Evolutionary conservation across 2,888 invertebrate species (phyloP), one percentile per base, ranked within the genome.

Genomic region (Drosophila phalerata): DNA sequence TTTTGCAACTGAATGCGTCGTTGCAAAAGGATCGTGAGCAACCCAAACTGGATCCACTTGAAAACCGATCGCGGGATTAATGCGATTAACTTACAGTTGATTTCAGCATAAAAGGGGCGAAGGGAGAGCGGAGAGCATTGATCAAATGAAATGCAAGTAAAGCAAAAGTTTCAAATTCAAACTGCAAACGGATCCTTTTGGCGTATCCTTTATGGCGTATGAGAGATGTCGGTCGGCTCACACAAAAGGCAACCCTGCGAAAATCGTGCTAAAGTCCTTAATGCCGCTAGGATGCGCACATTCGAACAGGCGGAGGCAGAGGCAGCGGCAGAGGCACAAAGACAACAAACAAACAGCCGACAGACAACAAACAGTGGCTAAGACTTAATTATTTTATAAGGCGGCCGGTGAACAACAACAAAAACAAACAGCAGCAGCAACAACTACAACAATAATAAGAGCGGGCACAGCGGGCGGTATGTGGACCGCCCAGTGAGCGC

Each of bases 11-110:
- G 79, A 81, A 67, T 81, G 70, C 63, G 38, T 64, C 28, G 68
- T 68, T 49, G 65, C 66, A 75, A 84, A 77, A 65, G 83, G 68
- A 77, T 64, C 61, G 28, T 22, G 56, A 17, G 48, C 45, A 53
- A 42, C 42, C 15, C 45, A 47, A 51, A 48, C 51, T 34, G 65
- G 64, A 63, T 65, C 66, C 69, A 84, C 87, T 86, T 84, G 89
- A 86, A 87, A 90, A 89, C 70, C 70, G 90, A 89, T 86, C 85
- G 88, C 77, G 79, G 79, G 85, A 90, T 90, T 90, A 86, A 86
- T 86, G 88, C 73, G 89, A 90, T 86, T 90, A 91, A 85, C 87
- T 90, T 91, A 88, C 91, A 91, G 91, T 89, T 89, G 91, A 90
- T 79, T 90, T 80, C 77, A 82, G 67, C 51, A 66, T 51, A 78